These are phyloP conservation scores for Acleris laterana DNA, from an alignment of 2,888 invertebrate genomes.

Conservation along the genomic window DNA sequence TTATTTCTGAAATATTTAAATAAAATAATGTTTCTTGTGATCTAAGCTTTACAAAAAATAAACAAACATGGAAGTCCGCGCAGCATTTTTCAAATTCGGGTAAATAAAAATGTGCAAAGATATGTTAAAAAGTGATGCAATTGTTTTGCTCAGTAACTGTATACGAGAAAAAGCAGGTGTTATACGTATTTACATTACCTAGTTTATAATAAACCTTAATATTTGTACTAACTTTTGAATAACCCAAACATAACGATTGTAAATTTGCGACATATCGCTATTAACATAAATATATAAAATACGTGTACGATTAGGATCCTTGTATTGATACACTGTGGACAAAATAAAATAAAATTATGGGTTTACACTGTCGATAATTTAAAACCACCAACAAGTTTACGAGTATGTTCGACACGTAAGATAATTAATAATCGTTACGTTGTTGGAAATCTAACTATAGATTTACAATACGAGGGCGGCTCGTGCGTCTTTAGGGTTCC, in stretches of 20 bases:
- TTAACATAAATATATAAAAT: conserved; percentile 20
- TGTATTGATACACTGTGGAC: conserved; percentile 4
- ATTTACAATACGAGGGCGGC: conserved; percentile 67
- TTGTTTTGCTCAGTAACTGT: too few species aligned
- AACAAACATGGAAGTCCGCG: too few species aligned
- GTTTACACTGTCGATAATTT: conserved; percentile 10
- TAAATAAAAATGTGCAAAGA: too few species aligned
- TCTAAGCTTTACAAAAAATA: too few species aligned
- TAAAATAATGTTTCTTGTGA: too few species aligned
- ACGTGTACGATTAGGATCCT: conserved; percentile 5
- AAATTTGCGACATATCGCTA: conserved; percentile 1
- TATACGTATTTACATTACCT: too few species aligned
- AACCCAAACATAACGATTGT: not conserved
- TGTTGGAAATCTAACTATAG: not conserved
- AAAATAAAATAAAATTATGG: conserved; percentile 1
- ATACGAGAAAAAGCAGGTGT: too few species aligned
- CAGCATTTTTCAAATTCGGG: too few species aligned
- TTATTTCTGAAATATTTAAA: too few species aligned
- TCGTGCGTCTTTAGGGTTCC: conserved; percentile 50
- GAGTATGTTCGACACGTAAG: not conserved
- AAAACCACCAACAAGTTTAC: not conserved
- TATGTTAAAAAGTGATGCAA: too few species aligned
- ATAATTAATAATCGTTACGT: not conserved
- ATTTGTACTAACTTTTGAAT: too few species aligned
- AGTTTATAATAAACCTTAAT: too few species aligned